phyloP scores from a whole-genome alignment of 2,113 vertebrate genomes.

The Gambusia holbrooki region DNA sequence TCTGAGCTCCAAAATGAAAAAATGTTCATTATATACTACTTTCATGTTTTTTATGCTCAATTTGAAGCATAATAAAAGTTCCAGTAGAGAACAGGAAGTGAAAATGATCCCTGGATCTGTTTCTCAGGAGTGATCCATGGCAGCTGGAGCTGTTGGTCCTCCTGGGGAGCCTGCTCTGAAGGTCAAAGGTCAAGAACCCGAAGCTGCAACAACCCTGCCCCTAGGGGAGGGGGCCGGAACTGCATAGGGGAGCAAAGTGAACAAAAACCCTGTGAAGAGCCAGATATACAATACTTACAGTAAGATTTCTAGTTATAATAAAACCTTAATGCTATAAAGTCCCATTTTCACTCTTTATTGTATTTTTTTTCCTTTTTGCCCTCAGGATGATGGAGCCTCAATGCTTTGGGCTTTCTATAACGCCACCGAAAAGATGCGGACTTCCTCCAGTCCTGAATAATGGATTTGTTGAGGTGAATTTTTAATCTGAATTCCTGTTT shows the following conservation, averaged over 20 bases:
- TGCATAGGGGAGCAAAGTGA: constrained; percentile 81
- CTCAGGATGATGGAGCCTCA: constrained; percentile 89
- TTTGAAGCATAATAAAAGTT: not conserved
- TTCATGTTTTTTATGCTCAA: too few relatives aligned
- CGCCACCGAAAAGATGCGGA: constrained; percentile 82
- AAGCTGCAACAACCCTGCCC: constrained; percentile 85
- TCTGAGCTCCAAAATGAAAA: too few relatives aligned
- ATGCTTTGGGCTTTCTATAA: constrained; percentile 85
- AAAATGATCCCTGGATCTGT: not conserved
- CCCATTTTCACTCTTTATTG: not conserved
- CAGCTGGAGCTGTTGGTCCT: constrained; percentile 91
- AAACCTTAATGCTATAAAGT: not conserved
- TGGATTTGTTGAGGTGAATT: constrained; percentile 85
- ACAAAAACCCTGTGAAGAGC: constrained; percentile 79
- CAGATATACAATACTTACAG: constrained; percentile 85
- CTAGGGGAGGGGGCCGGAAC: constrained; percentile 76
- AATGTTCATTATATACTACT: not conserved
- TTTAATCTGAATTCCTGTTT: not conserved
- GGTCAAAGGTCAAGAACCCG: constrained; percentile 83
- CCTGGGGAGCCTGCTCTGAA: constrained; percentile 83
- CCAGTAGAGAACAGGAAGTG: not conserved
- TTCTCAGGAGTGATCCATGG: constrained; percentile 83
- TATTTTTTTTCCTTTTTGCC: not conserved
- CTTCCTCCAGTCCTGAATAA: constrained; percentile 85
- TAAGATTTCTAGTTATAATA: constrained; percentile 65